Percentiles rank a stretch among this genome's conserved stretches.
Evolutionary conservation across 2,888 invertebrate species (phyloP).

Genomic region (Melanophora roralis): DNA sequence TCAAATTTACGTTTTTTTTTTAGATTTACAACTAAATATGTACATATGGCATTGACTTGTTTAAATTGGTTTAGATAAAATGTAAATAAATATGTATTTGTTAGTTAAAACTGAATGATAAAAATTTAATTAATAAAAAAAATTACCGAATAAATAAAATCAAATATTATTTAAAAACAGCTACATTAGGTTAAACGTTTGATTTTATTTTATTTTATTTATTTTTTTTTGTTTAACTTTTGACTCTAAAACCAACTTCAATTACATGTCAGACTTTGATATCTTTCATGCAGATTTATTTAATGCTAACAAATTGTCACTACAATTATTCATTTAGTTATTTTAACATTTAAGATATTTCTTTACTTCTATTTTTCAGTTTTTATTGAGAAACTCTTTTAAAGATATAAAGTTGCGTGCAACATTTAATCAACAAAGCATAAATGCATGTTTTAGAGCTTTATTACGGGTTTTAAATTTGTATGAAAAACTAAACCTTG

Average conservation of each 20-base stretch:
- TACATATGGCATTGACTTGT: conserved; percentile 27
- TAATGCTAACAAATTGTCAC: conserved; percentile 59
- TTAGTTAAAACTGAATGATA: no score
- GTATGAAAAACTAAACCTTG: neutral
- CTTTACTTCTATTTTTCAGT: neutral
- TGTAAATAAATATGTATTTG: neutral
- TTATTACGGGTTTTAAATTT: neutral
- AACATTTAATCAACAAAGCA: conserved; percentile 15
- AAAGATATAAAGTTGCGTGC: conserved; percentile 44
- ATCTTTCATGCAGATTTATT: conserved; percentile 5
- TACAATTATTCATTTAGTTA: conserved; percentile 44
- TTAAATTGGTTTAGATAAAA: conserved; percentile 18
- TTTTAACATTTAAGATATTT: neutral
- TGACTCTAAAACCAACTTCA: neutral
- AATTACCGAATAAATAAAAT: conserved; percentile 40
- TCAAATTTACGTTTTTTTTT: neutral
- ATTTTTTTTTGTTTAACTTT: no score
- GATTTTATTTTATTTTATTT: neutral
- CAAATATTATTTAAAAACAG: neutral
- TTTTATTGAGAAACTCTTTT: conserved; percentile 26
- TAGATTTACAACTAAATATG: neutral
- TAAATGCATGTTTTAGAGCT: neutral
- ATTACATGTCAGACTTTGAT: neutral
- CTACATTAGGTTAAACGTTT: neutral
- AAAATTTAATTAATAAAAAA: conserved; percentile 15